Conservation (phyloP, 2,113 vertebrate genomes). For the Eulemur macaco region DNA sequence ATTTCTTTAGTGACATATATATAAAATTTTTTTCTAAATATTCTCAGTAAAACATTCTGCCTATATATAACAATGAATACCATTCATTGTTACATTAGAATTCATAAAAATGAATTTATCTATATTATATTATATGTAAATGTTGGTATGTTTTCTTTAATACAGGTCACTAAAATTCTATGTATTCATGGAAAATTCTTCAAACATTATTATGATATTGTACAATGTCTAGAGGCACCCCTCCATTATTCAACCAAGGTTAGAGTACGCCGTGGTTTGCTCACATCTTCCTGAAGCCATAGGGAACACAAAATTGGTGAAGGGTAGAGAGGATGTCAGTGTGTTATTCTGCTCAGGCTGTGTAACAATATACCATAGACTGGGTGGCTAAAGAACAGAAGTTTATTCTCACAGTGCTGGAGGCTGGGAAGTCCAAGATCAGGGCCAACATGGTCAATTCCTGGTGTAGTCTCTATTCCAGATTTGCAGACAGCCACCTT, state of each 20-base stretch:
- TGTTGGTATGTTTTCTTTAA: not conserved
- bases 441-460: not conserved
- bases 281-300: not conserved
- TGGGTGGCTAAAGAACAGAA: not conserved
- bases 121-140: not conserved
- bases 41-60: not conserved
- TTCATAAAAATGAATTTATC: not conserved
- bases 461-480: not conserved
- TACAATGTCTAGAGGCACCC: not conserved
- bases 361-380: not conserved
- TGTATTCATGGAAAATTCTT: not conserved
- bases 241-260: not conserved
- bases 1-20: not conserved
- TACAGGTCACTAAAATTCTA: not conserved
- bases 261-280: not conserved
- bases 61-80: not conserved
- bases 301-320: not conserved
- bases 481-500: not conserved
- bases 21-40: not conserved
- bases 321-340: not conserved
- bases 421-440: not conserved
- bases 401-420: not conserved
- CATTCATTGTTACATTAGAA: not conserved
- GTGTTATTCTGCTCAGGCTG: not conserved
- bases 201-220: not conserved